Evolutionary conservation across 2,888 invertebrate genomes (phyloP), one percentile per base, ranked within the genome.

Genomic region (Campoplex capitator): DNA sequence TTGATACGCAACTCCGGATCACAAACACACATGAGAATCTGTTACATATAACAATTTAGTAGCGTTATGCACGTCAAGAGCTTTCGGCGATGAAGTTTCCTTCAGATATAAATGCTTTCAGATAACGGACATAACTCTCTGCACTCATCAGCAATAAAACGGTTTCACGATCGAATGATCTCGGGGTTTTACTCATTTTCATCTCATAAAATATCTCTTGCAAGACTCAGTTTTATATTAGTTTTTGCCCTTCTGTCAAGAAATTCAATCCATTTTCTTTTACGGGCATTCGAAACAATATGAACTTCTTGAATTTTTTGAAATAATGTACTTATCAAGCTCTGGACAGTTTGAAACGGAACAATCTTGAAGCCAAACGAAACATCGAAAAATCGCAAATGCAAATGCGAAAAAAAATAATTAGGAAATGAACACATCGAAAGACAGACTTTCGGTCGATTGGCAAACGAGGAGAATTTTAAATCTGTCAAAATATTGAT

Each of bases 41-140:
- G 85, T 87, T 84, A 62, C 62, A 32, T 62, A 85, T 71, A 78
- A 75, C 82, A 83, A 88, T 88, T 89, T 86, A 88, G 79, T 88
- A 77, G 68, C 83, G 70, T 71, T 84, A 83, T 71, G 42, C 48
- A 71, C 73, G 75, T 68, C 76, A 51, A 70, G 80, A 85, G 71
- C 80, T 76, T 75, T 48, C 56, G 48, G 62, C 65, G 62, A 81
- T 77, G 70, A 74, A 75, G 73, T 84, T 81, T 80, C 71, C 54
- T 65, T 62, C 18, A 51, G 56, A 67, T 76, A 58, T 77, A 58
- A 85, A 85, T 71, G 70, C 71, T 23, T 76, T 76, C 48, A 56
- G 56, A 79, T 70, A 79, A 71, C 58, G 56, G 18, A 67, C 54
- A 67, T 81, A n/a, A 68, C 6, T 54, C 45, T 45, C n/a, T 23